A percentile compares a stretch with the other conserved stretches of the same genome.
phyloP scores from a whole-genome alignment of 92 coral and sea anemone species.

The Umimayanthus kanabou region DNA sequence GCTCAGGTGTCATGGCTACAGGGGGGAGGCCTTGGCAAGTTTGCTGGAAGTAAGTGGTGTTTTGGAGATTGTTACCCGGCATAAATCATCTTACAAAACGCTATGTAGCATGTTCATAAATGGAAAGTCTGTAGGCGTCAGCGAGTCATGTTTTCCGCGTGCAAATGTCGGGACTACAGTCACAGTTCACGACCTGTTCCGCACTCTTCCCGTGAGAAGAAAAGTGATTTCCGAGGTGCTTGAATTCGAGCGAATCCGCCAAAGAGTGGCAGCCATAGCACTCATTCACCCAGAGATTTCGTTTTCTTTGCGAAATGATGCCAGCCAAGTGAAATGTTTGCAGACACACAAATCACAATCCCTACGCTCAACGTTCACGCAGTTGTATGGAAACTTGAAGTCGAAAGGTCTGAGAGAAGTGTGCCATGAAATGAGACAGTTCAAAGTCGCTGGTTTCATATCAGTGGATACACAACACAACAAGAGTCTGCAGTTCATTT shows the following conservation, averaged over 20 bases:
- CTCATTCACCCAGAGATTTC: slow-evolving; percentile 85
- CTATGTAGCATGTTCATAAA: slow-evolving; percentile 77
- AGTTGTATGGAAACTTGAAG: slow-evolving; percentile 85
- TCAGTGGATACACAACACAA: slow-evolving; percentile 73
- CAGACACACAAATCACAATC: slow-evolving; percentile 82
- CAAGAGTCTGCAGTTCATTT: slow-evolving; percentile 83
- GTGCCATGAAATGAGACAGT: slow-evolving; percentile 41
- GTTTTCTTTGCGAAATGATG: slow-evolving; percentile 74
- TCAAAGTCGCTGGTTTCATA: slow-evolving; percentile 72
- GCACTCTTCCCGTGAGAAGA: slow-evolving; percentile 87
- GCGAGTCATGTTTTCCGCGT: slow-evolving; percentile 76
- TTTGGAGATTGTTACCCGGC: slow-evolving; percentile 84
- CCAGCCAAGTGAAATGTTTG: slow-evolving; percentile 71
- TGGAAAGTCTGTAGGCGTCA: slow-evolving; percentile 72
- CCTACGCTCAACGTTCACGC: slow-evolving; percentile 73
- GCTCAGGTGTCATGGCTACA: slow-evolving; percentile 75
- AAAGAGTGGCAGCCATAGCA: slow-evolving; percentile 79
- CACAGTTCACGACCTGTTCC: slow-evolving; percentile 71
- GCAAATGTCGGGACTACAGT: slow-evolving; percentile 84
- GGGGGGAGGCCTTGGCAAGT: slow-evolving; percentile 98
- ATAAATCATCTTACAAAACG: slow-evolving; percentile 82
- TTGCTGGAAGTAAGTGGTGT: slow-evolving; percentile 78
- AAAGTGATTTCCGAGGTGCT: slow-evolving; percentile 71
- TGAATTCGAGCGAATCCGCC: slow-evolving; percentile 87
- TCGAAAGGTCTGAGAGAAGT: slow-evolving; percentile 77